Evolutionary conservation across 1,140 invertebrate species (phyloP).

Genomic region (Trichonephila clavata): DNA sequence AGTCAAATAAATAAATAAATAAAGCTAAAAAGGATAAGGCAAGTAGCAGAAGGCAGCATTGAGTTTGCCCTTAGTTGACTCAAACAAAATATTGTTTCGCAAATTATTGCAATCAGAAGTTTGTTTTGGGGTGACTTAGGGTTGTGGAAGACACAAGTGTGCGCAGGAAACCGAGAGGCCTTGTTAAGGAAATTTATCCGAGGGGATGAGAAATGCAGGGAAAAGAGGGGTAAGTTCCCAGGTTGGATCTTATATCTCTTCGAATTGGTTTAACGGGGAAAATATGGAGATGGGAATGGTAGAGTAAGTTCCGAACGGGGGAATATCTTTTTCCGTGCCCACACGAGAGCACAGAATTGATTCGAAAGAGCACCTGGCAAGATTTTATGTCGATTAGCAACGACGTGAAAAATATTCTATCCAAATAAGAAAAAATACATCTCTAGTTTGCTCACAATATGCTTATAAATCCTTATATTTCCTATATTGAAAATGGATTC

Average conservation of each 20-base stretch:
- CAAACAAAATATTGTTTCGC: slow-evolving; percentile 74
- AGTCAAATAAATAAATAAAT: slow-evolving; percentile 70
- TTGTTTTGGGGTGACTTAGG: slow-evolving; percentile 65
- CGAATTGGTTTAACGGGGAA: background rate
- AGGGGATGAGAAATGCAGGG: background rate
- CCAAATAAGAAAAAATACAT: too few species aligned
- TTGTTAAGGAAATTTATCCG: slow-evolving; percentile 69
- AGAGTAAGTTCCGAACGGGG: too few species aligned
- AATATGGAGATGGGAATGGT: too few species aligned
- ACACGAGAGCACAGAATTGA: too few species aligned
- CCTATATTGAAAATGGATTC: too few species aligned
- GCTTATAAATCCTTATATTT: too few species aligned
- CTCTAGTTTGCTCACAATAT: too few species aligned
- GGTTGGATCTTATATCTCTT: background rate
- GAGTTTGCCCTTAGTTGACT: slow-evolving; percentile 11
- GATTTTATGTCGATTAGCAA: too few species aligned
- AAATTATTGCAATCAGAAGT: slow-evolving; percentile 75
- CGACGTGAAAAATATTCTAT: too few species aligned
- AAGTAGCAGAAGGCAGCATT: background rate
- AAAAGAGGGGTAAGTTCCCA: slow-evolving; percentile 29
- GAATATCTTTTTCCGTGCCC: too few species aligned
- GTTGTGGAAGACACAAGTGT: slow-evolving; percentile 42
- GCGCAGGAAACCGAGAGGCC: slow-evolving; percentile 35
- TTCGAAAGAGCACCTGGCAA: too few species aligned
- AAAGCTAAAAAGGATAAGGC: background rate